Evolutionary conservation across 2,113 vertebrate species (phyloP), one percentile per base, ranked within the genome.

Genomic region (Gasterosteus aculeatus): DNA sequence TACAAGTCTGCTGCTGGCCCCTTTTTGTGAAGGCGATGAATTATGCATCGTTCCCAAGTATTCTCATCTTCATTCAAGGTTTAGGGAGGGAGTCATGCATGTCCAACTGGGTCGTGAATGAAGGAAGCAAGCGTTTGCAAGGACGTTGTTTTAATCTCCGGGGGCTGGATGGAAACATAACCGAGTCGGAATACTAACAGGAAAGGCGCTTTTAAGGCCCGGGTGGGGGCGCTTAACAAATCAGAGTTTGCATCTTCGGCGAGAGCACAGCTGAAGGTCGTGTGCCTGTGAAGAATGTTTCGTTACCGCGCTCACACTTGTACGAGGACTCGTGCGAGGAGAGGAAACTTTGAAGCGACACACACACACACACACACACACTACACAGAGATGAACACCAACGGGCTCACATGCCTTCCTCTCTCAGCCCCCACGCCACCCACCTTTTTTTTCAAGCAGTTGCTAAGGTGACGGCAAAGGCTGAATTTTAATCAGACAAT

Each of bases 381-480:
- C 46, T 59, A 63, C 69, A 61, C 72, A 15, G 73, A 72, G 73
- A 87, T 70, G 83, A 84, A 87, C 80, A 77, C 84, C 78, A 85
- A 88, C 91, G 85, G 84, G 73, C 87, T 89, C 72, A 66, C 92
- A 87, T 86, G 82, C 88, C 85, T 80, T 88, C 88, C 83, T 92
- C 83, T 92, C 87, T 72, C 93, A 88, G 91, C 93, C 92, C 93
- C 94, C 94, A 87, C 91, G 90, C 89, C 93, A 80, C 94, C 93
- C 93, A 94, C 93, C 88, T 90, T 87, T 92, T 86, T 91, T 92
- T 92, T 86, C 85, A 88, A 90, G 88, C 92, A 89, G 94, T 94
- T 94, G 93, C 94, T 93, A 94, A 92, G 94, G 94, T 94, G 92
- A 94, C 89, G 87, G 91, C 85, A 92, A 94, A 92, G 91, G 87